Evolutionary conservation across 2,888 invertebrate genomes (phyloP).

Genomic region (Hoplodrina blanda): DNA sequence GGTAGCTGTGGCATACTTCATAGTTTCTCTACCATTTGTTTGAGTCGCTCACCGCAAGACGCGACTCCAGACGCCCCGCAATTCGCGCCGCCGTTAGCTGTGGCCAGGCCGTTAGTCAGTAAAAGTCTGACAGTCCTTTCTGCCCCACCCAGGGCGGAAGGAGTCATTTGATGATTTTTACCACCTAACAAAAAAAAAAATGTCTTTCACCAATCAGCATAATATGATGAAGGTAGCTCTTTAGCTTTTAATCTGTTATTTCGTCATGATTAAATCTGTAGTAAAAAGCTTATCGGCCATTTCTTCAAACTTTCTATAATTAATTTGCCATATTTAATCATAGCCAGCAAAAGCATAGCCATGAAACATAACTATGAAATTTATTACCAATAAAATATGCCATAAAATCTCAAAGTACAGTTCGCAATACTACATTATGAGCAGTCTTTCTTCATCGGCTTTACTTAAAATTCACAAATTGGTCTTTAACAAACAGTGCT

Average conservation of each 20-base stretch:
- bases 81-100: no score
- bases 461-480: constrained; percentile 75
- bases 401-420: constrained; percentile 63
- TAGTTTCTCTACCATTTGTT: no score
- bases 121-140: no score
- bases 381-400: constrained; percentile 52
- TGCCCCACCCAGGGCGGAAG: no score
- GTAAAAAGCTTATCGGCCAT: neutral
- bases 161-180: no score
- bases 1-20: no score
- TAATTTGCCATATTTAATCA: constrained; percentile 46
- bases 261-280: neutral
- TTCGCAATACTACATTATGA: constrained; percentile 65
- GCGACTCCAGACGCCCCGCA: no score
- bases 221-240: neutral
- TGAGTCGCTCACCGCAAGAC: no score
- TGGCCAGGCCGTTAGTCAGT: no score
- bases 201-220: no score
- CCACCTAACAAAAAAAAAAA: no score
- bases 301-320: constrained; percentile 26
- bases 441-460: constrained; percentile 67
- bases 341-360: constrained; percentile 23
- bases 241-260: neutral
- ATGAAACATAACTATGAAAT: constrained; percentile 52
- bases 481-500: constrained; percentile 75